A percentile compares a stretch with the other conserved stretches of the same genome.
These are phyloP conservation scores for Amphipoea oculea DNA, from an alignment of 2,888 invertebrate genomes.

Conservation along the genomic window DNA sequence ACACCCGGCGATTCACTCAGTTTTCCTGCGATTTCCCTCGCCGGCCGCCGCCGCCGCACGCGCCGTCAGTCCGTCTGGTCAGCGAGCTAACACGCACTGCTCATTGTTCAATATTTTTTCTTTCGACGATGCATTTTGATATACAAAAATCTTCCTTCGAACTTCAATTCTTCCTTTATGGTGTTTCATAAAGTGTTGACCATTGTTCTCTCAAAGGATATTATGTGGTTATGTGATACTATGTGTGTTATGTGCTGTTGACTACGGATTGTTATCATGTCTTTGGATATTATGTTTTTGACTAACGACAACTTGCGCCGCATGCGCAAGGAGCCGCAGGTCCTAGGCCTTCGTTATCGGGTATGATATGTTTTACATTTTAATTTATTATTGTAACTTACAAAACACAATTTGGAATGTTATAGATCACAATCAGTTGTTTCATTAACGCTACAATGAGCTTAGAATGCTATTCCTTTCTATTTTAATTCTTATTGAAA, in stretches of 20 bases:
- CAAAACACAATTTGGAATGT: slow-evolving; percentile 23
- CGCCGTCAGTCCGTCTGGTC: slow-evolving; percentile 78
- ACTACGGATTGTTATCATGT: slow-evolving; percentile 77
- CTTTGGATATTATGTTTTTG: slow-evolving; percentile 90
- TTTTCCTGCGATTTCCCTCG: slow-evolving; percentile 88
- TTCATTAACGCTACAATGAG: slow-evolving; percentile 37
- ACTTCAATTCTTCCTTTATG: slow-evolving; percentile 78
- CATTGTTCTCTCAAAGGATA: slow-evolving; percentile 69
- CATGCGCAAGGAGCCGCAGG: slow-evolving; percentile 86
- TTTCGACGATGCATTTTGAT: slow-evolving; percentile 89
- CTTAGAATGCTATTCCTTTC: slow-evolving; percentile 46
- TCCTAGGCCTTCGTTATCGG: slow-evolving; percentile 88
- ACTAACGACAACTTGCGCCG: slow-evolving; percentile 89
- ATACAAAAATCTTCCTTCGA: slow-evolving; percentile 78
- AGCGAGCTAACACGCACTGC: slow-evolving; percentile 77
- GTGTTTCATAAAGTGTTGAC: slow-evolving; percentile 77
- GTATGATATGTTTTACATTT: slow-evolving; percentile 72
- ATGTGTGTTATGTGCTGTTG: slow-evolving; percentile 70
- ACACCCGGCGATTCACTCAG: slow-evolving; percentile 70
- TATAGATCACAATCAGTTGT: slow-evolving; percentile 20
- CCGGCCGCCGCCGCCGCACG: slow-evolving; percentile 67
- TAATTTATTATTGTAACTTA: slow-evolving; percentile 9
- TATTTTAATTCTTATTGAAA: slow-evolving; percentile 44
- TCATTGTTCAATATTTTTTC: slow-evolving; percentile 68
- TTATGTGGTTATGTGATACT: slow-evolving; percentile 73